These are phyloP conservation scores for Pristionchus pacificus DNA, from an alignment of 1,140 invertebrate species.

Conservation along the genomic window DNA sequence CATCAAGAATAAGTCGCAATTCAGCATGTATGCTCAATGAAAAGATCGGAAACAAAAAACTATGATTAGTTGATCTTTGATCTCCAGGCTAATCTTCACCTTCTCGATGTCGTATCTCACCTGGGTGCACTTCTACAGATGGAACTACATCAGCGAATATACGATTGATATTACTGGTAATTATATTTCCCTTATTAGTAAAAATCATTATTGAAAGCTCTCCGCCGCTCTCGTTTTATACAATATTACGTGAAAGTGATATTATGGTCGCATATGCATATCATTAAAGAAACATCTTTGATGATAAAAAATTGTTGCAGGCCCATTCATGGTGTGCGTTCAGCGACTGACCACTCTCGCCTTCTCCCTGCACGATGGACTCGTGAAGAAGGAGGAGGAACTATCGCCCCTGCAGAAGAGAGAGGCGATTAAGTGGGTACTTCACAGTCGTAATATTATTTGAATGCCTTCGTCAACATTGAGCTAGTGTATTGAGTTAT, in stretches of 20 bases:
- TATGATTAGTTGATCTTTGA: background rate
- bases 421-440: constrained; percentile 64
- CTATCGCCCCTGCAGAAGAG: constrained; percentile 69
- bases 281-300: no score
- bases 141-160: constrained; percentile 81
- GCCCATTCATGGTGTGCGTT: constrained; percentile 90
- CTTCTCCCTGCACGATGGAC: constrained; percentile 82
- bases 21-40: background rate
- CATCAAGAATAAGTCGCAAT: background rate
- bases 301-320: constrained; percentile 48
- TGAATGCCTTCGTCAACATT: no score
- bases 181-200: background rate
- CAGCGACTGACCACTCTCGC: constrained; percentile 83
- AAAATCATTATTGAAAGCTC: no score
- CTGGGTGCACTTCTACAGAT: constrained; percentile 76
- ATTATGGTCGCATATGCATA: no score
- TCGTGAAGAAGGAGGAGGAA: constrained; percentile 65
- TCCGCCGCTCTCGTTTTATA: no score
- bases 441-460: no score
- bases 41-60: background rate
- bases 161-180: constrained; percentile 76
- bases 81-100: constrained; percentile 68
- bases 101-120: constrained; percentile 78
- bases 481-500: no score
- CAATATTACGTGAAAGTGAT: no score